Evolutionary conservation across 1,140 invertebrate genomes (phyloP), one percentile per base, ranked within the genome.

Genomic region (Aphidius gifuensis): DNA sequence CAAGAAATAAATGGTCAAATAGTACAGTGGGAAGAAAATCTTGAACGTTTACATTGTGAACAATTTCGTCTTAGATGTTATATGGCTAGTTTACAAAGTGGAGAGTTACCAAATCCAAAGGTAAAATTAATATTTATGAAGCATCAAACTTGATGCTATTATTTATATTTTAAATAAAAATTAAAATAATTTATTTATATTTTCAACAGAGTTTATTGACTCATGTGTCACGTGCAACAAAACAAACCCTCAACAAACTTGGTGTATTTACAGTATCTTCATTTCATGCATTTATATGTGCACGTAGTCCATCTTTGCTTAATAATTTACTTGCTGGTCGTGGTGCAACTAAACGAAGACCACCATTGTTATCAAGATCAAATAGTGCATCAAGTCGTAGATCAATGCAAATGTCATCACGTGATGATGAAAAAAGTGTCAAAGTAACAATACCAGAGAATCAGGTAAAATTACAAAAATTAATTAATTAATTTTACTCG

Each of bases 261-360:
- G 96, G 96, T 51, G 94, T 98, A 56, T 98, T 98, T 84, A 98
- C 95, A 21, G 96, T 98, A 49, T 97, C 94, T 47, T 97, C 94
- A 53, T 97, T 98, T 84, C 96, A 99, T 77, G 96, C 96, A 65
- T 96, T 97, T 79, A 96, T 98, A 62, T 97, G 95, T 76, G 94
- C 96, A 39, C 86, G 96, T 57, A 94, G 92, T 75, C 93, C 93
- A 38, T 96, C 93, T 54, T 82, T 96, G 67, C 85, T 97, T 50
- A 96, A 95, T 82, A 96, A 96, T 83, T 82, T 97, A 68, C 83
- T 96, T 56, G 93, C 93, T 32, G 93, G 93, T 55, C 85, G 94
- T 60, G 93, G 93, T 6, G 92, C 92, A 23, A 94, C 93, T 48
- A 94, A 94, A 76, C 85, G 93, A 49, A 83, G 91, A 54, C 88